These are phyloP conservation scores for Uria lomvia DNA, from an alignment of 2,113 vertebrate genomes.

Conservation along the genomic window DNA sequence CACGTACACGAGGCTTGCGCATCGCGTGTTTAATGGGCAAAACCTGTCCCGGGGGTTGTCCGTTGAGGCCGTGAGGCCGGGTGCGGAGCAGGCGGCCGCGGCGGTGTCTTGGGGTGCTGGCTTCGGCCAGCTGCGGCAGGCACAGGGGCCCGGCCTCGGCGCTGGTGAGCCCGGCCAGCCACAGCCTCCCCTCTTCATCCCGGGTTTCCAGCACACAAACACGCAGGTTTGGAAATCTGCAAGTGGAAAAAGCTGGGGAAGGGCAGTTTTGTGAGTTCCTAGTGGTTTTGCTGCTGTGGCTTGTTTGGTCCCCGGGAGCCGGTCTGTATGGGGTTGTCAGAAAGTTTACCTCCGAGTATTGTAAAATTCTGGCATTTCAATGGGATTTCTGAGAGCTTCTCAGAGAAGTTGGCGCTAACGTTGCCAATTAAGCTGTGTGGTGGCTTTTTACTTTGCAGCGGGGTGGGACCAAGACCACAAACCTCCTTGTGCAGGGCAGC, in stretches of 20 bases:
- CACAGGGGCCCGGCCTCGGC: fast-evolving
- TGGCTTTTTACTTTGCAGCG: not conserved
- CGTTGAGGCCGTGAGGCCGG: not conserved
- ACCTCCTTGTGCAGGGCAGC: fast-evolving
- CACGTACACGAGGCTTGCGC: fast-evolving
- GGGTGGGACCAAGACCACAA: no score
- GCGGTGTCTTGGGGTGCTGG: fast-evolving
- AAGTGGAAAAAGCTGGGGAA: not conserved
- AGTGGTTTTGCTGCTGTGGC: not conserved
- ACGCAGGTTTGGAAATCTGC: fast-evolving
- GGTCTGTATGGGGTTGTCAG: not conserved
- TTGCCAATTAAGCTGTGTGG: not conserved
- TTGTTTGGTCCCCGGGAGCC: not conserved
- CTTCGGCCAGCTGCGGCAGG: not conserved
- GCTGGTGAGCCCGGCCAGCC: not conserved
- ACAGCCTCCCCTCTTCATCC: not conserved
- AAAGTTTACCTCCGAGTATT: not conserved
- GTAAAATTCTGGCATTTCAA: not conserved
- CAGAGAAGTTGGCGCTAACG: fast-evolving
- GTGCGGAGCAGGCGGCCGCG: fast-evolving
- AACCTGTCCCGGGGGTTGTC: not conserved
- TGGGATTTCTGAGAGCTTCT: not conserved
- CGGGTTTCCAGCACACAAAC: fast-evolving
- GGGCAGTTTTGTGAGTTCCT: not conserved
- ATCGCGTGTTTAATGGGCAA: fast-evolving